Percentiles rank a stretch among this genome's conserved stretches.
These are phyloP conservation scores for Ginglymostoma cirratum DNA, from an alignment of 2,113 vertebrate genomes.

Conservation along the genomic window DNA sequence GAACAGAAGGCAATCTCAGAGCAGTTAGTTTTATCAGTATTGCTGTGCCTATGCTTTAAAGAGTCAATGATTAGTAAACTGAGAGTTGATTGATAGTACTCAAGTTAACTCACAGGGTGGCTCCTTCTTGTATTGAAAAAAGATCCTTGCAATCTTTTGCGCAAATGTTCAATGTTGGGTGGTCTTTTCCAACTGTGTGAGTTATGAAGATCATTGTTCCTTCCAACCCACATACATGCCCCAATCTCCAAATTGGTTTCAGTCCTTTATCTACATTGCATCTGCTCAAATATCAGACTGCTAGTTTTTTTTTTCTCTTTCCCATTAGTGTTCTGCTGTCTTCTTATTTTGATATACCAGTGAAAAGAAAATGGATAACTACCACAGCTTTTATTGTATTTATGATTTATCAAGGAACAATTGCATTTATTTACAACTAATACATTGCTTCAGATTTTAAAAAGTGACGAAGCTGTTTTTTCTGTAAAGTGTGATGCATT, in stretches of 20 bases:
- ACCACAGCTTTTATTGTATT: neutral
- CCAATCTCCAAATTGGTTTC: neutral
- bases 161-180: neutral
- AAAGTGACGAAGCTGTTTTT: neutral
- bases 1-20: constrained; percentile 6
- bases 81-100: neutral
- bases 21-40: constrained; percentile 10
- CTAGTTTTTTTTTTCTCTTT: neutral
- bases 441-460: neutral
- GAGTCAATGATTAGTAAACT: neutral
- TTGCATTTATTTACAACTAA: neutral
- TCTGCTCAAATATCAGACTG: neutral
- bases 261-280: neutral
- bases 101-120: neutral
- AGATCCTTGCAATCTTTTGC: neutral
- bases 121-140: neutral
- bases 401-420: neutral
- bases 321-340: neutral
- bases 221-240: neutral
- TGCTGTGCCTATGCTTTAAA: neutral
- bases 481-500: neutral
- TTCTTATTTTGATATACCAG: too few species aligned
- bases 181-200: constrained; percentile 11
- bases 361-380: neutral
- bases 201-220: neutral